These are phyloP conservation scores for Sarcophilus harrisii DNA, from an alignment of 2,797 vertebrate species.

Conservation along the genomic window DNA sequence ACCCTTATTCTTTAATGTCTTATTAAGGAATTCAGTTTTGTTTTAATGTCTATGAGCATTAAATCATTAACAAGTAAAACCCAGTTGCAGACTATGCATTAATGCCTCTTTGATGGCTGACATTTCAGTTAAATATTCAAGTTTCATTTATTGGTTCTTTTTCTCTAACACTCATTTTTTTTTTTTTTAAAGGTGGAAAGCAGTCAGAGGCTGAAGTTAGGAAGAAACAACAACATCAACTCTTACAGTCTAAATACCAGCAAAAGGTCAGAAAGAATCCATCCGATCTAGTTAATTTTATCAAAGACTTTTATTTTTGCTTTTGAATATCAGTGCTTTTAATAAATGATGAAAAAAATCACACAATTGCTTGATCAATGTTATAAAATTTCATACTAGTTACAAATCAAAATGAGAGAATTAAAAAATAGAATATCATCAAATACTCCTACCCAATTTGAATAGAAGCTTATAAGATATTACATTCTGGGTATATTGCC, in stretches of 20 bases:
- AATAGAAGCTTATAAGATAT: neutral
- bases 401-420: slow-evolving; percentile 50
- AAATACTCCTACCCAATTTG: neutral
- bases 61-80: slow-evolving; percentile 52
- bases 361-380: slow-evolving; percentile 60
- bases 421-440: neutral
- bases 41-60: slow-evolving; percentile 23
- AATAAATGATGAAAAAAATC: slow-evolving; percentile 59
- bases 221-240: slow-evolving; percentile 84
- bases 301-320: slow-evolving; percentile 48
- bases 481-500: neutral
- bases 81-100: neutral
- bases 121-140: slow-evolving; percentile 72
- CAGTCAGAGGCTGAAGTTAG: slow-evolving; percentile 87
- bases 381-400: slow-evolving; percentile 55
- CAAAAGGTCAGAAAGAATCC: slow-evolving; percentile 88
- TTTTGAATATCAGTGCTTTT: slow-evolving; percentile 52
- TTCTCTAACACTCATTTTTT: slow-evolving; percentile 38
- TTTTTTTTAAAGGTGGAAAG: slow-evolving; percentile 87
- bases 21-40: slow-evolving; percentile 31
- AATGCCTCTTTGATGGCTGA: slow-evolving; percentile 66
- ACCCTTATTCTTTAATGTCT: slow-evolving; percentile 37
- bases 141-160: slow-evolving; percentile 20
- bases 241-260: slow-evolving; percentile 85
- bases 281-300: slow-evolving; percentile 65